Conservation (phyloP, 2,797 vertebrate genomes). For the Coracias cyanogaster region DNA sequence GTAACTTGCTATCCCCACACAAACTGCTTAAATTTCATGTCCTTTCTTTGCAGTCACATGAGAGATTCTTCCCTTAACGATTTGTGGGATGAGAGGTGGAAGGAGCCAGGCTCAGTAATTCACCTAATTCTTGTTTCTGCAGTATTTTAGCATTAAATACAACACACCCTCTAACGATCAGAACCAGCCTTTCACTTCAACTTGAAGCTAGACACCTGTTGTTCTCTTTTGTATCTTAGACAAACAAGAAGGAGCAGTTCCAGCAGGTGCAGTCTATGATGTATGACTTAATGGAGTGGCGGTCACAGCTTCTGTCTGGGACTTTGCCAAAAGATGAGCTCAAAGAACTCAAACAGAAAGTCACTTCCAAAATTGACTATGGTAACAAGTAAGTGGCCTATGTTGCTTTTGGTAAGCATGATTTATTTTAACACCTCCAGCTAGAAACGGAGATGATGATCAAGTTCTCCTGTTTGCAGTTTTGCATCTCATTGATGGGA, state of each 20-base stretch:
- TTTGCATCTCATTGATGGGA: neutral
- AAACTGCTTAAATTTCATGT: neutral
- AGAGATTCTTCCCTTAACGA: neutral
- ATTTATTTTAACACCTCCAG: neutral
- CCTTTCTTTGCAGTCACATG: accelerated
- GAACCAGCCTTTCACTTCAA: neutral
- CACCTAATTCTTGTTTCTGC: neutral
- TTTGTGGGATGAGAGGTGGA: neutral
- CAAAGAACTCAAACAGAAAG: conserved; percentile 98
- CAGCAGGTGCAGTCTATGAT: conserved; percentile 92
- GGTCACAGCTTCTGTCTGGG: conserved; percentile 96
- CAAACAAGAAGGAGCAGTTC: conserved; percentile 85
- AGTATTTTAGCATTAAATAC: neutral
- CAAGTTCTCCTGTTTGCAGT: neutral
- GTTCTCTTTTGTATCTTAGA: conserved; percentile 66
- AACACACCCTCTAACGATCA: neutral
- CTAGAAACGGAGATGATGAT: neutral
- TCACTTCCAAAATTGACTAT: conserved; percentile 98
- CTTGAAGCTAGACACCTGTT: neutral
- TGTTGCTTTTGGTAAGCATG: neutral
- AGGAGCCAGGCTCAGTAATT: neutral
- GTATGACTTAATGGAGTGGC: conserved; percentile 97
- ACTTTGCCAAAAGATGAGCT: conserved; percentile 96
- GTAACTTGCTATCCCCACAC: accelerated
- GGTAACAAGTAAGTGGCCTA: conserved; percentile 90